phyloP scores from a whole-genome alignment of 2,888 invertebrate genomes.

The Halocaridina rubra region DNA sequence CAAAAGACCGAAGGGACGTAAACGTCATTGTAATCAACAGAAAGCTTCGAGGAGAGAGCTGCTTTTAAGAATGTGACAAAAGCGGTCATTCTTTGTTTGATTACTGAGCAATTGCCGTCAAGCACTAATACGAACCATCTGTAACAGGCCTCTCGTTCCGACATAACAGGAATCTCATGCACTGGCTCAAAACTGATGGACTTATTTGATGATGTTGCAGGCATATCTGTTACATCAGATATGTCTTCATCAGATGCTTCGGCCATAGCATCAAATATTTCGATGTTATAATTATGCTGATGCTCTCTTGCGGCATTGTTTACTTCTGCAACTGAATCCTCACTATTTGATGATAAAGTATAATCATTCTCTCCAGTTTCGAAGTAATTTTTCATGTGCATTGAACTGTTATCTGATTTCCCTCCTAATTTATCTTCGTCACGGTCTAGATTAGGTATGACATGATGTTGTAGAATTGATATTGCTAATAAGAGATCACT shows the following conservation, averaged over 20 bases:
- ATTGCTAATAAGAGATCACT: conserved; percentile 56
- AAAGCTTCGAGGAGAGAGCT: conserved; percentile 51
- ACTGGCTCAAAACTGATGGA: neutral
- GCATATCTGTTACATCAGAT: no score
- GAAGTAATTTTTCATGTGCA: neutral
- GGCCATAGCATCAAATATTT: neutral
- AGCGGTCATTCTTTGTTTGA: conserved; percentile 57
- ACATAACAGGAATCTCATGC: neutral
- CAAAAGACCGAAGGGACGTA: conserved; percentile 59
- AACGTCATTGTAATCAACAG: conserved; percentile 55
- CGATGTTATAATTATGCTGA: neutral
- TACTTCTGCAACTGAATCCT: neutral
- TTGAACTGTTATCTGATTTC: neutral
- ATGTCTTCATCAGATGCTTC: neutral
- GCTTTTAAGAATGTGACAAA: conserved; percentile 62
- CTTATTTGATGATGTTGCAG: neutral
- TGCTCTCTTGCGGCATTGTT: neutral
- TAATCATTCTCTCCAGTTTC: neutral
- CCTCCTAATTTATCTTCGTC: neutral
- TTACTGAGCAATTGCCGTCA: conserved; percentile 61
- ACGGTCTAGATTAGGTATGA: neutral
- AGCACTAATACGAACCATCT: conserved; percentile 61
- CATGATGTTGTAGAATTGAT: conserved; percentile 59
- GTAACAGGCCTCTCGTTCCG: conserved; percentile 3
- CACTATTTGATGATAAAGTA: neutral